Base-by-base conservation (phyloP, 2,888 invertebrate genomes). In the Baccha elongata region DNA sequence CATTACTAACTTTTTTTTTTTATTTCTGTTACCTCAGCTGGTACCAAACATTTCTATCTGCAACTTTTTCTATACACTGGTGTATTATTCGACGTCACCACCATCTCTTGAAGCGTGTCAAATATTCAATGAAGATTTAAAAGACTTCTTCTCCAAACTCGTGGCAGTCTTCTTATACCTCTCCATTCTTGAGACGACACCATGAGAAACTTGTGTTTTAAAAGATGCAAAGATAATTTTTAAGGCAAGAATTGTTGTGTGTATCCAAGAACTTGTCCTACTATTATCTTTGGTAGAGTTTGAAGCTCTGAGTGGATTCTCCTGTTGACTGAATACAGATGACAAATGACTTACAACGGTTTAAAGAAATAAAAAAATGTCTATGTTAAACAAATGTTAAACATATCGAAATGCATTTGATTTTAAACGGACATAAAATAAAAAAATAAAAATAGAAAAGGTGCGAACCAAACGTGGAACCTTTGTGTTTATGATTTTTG, bases 41-140 rank as follows among this genome's bases (percentile, higher is more conserved):
- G 46, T 64, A 37, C 37, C 58, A 42, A 48, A 5, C 26, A 52
- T 35, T 44, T 58, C 23, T 23, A 19, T 42, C 23, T n/a, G 23
- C 55, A 76, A 69, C 76, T 58, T 40, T 69, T 76, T 76, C 35
- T 1, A n/a, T 8, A 2, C n/a, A 0, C 19, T 6, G n/a, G n/a
- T 64, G 52, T 42, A 42, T 53, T 67, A 67, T 50, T 58, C 32
- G 42, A 29, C 69, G 52, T 29, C 60, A 44, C 19, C 46, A 71
- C 23, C 13, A 48, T 17, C 53, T 26, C 64, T 65, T 67, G 65
- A 46, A 78, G 78, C 71, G 71, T 78, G 78, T 72, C 78, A 72
- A 71, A 78, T 78, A 50, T 58, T 78, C 71, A 78, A 78, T 78
- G 78, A 58, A 58, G 58, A 65, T 64, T 71, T 44, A 58, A 64